Evolutionary conservation across 92 coral and sea anemone genomes (phyloP), one percentile per base, ranked within the genome.

Genomic region (Meandrina meandrites): DNA sequence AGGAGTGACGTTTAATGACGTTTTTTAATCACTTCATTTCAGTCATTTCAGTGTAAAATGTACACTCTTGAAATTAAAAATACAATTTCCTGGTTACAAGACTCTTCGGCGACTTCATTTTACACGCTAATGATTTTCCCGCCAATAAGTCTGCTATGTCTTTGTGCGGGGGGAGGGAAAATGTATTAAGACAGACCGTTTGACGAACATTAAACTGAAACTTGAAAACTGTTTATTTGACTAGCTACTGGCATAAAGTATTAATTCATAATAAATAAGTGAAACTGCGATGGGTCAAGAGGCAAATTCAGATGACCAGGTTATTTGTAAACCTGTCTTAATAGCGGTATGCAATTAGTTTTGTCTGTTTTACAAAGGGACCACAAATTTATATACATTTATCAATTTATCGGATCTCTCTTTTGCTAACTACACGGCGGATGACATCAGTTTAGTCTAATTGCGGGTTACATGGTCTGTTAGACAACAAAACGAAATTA

Each of bases 51-150:
- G 14, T 64, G 28, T 66, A 27, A 66, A 27, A 27, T 66, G 28
- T 66, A 34, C 31, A 34, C 3, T 47, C 17, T 24, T 40, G 31
- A 73, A 36, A 73, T 37, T 37, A 21, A 8, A 37, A 19, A 34
- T 40, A 11, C 37, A 5, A 35, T 73, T 73, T 35, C 78, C 16
- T 19, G 48, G 14, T 19, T 73, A 40, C 78, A 73, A 73, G 78
- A 73, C 78, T 73, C 28, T 6, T 36, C 78, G 78, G 78, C 78
- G 78, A 73, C 78, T 16, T 36, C n/a, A 73, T 19, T 21, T 21
- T 8, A 73, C 1, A 21, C 48, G 45, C 22, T 21, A 37, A 36
- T 73, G 48, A 73, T 40, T 17, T 73, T 37, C 48, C 78, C 27
- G 73, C 35, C 73, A 68, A 32, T 68, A 68, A 68, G 73, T 68